Evolutionary conservation across 1,140 invertebrate species (phyloP), one percentile per base, ranked within the genome.

Genomic region (Nasonia vitripennis): DNA sequence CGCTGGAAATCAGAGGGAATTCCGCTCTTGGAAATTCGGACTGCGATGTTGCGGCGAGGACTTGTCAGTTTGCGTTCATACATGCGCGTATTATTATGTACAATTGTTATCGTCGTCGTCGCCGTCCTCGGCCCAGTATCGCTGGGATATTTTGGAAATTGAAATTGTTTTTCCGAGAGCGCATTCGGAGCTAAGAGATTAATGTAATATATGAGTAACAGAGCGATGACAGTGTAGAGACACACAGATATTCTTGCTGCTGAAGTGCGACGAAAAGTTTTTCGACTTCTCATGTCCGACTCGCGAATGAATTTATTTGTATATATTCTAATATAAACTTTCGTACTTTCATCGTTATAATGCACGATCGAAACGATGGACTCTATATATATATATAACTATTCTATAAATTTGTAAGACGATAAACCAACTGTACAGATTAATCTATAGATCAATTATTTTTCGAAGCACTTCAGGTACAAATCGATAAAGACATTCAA

Each of bases 91-190:
- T 45, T 45, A 45, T 45, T 55, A 78, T 55, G 23, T 62, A 78
- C 37, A 23, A 45, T 41, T 78, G 17, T 62, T 5, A 20, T 62
- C 55, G 20, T 62, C 27, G 27, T 27, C 27, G 17, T 62, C 17
- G 55, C n/a, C 55, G 20, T 62, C 55, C 55, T 62, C 55, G 55
- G 17, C 55, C 20, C 55, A 62, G 55, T n/a, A n/a, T 62, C 55
- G 20, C 17, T 62, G 55, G n/a, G 27, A 27, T 27, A 27, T 27
- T n/a, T 62, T 62, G 20, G 3, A 62, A 62, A 62, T n/a, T 5
- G 55, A 6, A 4, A 62, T 62, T 27, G 27, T 4, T 87, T 88
- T 86, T 86, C 78, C 79, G 55, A 79, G 82, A 78, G 74, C 37
- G 45, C 27, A 78, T 68, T 78, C 55, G 10, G 34, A 83, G 75